Conservation (phyloP, 2,888 invertebrate species). For the Blomia tropicalis region DNA sequence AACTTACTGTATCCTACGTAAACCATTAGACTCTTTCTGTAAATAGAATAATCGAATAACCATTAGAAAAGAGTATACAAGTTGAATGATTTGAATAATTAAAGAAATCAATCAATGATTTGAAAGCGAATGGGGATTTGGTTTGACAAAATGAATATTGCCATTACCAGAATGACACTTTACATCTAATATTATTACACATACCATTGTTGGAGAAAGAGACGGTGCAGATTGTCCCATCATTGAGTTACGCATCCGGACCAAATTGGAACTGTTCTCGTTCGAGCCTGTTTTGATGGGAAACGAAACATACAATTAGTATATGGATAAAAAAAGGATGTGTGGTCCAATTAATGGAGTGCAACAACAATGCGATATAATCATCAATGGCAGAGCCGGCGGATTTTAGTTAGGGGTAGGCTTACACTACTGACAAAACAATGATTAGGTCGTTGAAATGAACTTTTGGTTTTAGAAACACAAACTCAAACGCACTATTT, state of each 20-base stretch:
- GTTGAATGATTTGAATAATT: no score
- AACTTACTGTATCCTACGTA: slow-evolving; percentile 21
- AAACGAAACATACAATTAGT: not conserved
- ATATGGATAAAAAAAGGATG: not conserved
- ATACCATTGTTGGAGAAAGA: slow-evolving; percentile 47
- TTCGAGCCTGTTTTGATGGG: not conserved
- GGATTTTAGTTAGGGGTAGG: no score
- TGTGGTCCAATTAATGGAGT: not conserved
- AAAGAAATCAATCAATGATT: not conserved
- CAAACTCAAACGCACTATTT: no score
- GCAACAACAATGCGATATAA: no score
- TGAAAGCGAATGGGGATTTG: no score
- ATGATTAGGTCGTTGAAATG: no score
- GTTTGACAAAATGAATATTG: not conserved
- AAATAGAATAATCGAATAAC: not conserved
- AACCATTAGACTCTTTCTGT: slow-evolving; percentile 19
- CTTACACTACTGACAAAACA: no score
- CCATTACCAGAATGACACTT: not conserved
- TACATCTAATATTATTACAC: no score
- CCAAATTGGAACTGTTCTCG: slow-evolving; percentile 46
- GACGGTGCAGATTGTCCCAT: slow-evolving; percentile 89
- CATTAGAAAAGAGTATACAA: not conserved
- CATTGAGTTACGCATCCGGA: slow-evolving; percentile 69
- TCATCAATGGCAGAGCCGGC: no score
- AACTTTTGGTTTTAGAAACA: no score